Evolutionary conservation across 35 echinoderm and acorn worm genomes (phyloP), one percentile per base, ranked within the genome.

Genomic region (Diadema setosum): DNA sequence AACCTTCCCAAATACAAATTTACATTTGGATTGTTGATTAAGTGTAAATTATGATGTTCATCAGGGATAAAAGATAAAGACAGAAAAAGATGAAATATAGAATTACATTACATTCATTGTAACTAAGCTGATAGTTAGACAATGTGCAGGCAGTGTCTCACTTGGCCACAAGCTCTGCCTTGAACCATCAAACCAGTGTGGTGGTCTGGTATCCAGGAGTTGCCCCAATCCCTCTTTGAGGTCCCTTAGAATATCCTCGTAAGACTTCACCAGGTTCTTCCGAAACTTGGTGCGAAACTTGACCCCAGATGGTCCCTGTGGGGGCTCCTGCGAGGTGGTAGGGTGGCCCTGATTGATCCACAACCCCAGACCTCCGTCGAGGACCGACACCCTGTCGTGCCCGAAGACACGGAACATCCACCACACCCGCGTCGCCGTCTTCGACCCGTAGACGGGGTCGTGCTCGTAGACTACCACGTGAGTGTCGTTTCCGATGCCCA

Each of bases 351-450:
- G 85, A 5, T 60, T 76, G 21, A 92, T 46, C 92, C 96, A 99
- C 20, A 89, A 84, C 17, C 61, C 45, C 8, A 99, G 83, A 27
- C 96, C 96, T 5, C 96, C 96, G 37, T 99, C 90, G 35, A 99
- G 65, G 55, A 99, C 55, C 0, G 96, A 99, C 0, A 99, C 78
- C 24, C 80, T 83, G 18, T 85, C 20, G 49, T 99, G 96, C 30
- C 96, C 96, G 69, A 99, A 99, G 1, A 84, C 27, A 32, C 90
- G 70, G 37, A 99, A 91, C 92, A 99, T 92, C 92, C 92, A 99
- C 96, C 96, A 99, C 7, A 75, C 86, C 29, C 96, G 63, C 20
- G 86, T 70, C 17, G 92, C 86, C 3, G 93, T 85, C 46, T 95
- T 95, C 1, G 87, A 46, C 33, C 87, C 83, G 45, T 89, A 84